phyloP scores from a whole-genome alignment of 2,797 vertebrate species.

The Bradypodion ventrale region DNA sequence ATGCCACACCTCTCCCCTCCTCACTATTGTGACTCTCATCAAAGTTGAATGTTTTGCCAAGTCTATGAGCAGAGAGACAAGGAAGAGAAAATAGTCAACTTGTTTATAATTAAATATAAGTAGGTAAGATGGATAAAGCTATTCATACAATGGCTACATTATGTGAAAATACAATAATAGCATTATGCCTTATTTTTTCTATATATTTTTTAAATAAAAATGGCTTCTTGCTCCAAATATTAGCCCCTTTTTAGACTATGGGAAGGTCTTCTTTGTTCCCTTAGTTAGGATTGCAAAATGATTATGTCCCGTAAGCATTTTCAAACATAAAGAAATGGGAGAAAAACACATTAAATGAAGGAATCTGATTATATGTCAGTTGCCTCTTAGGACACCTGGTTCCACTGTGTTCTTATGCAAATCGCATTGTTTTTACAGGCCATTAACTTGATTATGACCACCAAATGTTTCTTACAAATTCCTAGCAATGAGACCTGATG shows the following conservation, averaged over 20 bases:
- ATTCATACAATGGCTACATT: slow-evolving; percentile 11
- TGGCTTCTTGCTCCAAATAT: not conserved
- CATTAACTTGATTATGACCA: no score
- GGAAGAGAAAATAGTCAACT: not conserved
- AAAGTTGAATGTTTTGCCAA: slow-evolving; percentile 36
- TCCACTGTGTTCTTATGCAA: not conserved
- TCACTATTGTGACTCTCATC: not conserved
- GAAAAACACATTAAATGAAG: not conserved
- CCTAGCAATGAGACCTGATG: no score
- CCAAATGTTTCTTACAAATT: no score
- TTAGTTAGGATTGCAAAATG: not conserved
- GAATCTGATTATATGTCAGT: not conserved
- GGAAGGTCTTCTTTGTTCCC: slow-evolving; percentile 2
- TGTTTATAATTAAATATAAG: not conserved
- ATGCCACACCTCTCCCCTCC: not conserved
- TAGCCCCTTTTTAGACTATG: slow-evolving; percentile 3
- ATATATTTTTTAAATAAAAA: no score
- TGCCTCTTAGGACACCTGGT: not conserved
- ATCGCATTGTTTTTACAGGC: no score
- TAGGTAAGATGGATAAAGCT: not conserved
- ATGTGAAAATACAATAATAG: not conserved
- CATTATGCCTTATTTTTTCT: not conserved
- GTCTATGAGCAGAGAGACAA: not conserved
- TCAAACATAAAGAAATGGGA: not conserved
- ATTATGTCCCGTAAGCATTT: not conserved